A percentile compares a stretch with the other conserved stretches of the same genome.
Conservation (phyloP, 2,113 vertebrate genomes). For the Hippocampus abdominalis region DNA sequence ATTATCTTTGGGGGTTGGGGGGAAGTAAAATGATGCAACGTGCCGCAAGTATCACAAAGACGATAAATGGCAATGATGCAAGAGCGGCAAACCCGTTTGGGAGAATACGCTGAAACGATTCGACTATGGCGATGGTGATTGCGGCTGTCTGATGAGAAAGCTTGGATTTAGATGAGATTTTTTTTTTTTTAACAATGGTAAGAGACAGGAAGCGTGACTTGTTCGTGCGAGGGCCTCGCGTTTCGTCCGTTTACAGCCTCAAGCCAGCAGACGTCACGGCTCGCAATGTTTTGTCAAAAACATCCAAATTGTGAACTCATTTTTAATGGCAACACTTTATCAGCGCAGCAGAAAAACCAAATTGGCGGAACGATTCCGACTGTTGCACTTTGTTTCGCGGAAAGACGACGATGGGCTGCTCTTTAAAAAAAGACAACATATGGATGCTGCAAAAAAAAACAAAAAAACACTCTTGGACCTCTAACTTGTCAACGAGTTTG, state of each 20-base stretch:
- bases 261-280: background rate
- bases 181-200: background rate
- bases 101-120: background rate
- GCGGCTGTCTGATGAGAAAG: background rate
- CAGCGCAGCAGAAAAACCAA: too few species aligned
- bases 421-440: too few species aligned
- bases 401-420: too few species aligned
- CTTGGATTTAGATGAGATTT: background rate
- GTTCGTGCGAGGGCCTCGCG: too few species aligned
- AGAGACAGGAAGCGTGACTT: background rate
- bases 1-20: background rate
- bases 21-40: constrained; percentile 51
- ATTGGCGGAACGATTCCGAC: background rate
- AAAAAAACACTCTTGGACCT: too few species aligned
- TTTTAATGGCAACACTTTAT: background rate
- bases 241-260: background rate
- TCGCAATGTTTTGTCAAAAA: background rate
- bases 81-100: background rate
- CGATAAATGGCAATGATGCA: background rate
- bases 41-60: constrained; percentile 13
- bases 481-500: too few species aligned
- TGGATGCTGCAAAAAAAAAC: too few species aligned
- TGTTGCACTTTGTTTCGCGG: too few species aligned
- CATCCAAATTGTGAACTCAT: background rate
- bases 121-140: background rate